Evolutionary conservation across 2,888 invertebrate species (phyloP), one percentile per base, ranked within the genome.

Genomic region (Adela reaumurella): DNA sequence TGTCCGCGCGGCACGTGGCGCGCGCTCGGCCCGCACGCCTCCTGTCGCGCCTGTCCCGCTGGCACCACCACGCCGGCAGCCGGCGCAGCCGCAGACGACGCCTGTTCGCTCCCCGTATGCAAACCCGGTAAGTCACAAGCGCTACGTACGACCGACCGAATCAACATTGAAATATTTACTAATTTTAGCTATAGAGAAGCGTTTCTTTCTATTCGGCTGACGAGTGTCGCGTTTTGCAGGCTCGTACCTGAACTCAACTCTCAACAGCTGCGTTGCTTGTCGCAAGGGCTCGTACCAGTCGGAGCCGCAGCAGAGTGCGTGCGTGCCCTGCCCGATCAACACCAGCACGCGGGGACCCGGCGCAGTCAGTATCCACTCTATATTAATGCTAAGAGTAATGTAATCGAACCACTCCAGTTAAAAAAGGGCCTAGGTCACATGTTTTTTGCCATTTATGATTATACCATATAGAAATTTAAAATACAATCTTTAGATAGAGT

Each of bases 31-130:
- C 84, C 92, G 0, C 92, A 95, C 57, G 90, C 94, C 0, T 88
- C 93, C 0, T 98, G 98, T 62, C 86, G 89, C 6, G 78, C 85
- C 8, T 97, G 97, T 69, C 96, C 97, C 0, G 70, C 89, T 6
- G 95, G 94, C 35, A 87, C 92, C 55, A 97, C 97, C 2, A 97
- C 97, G 0, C 91, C 92, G 0, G 87, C 88, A 55, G 81, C 87
- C 47, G 94, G 95, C 45, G 89, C 94, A 0, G 85, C 88, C 0
- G 87, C 90, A 0, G 83, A 92, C 6, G 94, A 94, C 62, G 94
- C 96, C 65, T 97, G 97, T 70, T 92, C 95, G 1, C 76, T 97
- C 46, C 97, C 95, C 10, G 91, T 93, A 47, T 94, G 94, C 66
- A 82, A 83, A 45, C 86, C 91, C 52, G 89, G 85, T 83, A 67